Base-by-base conservation (phyloP, 2,888 invertebrate genomes). In the Pheosia gnoma region DNA sequence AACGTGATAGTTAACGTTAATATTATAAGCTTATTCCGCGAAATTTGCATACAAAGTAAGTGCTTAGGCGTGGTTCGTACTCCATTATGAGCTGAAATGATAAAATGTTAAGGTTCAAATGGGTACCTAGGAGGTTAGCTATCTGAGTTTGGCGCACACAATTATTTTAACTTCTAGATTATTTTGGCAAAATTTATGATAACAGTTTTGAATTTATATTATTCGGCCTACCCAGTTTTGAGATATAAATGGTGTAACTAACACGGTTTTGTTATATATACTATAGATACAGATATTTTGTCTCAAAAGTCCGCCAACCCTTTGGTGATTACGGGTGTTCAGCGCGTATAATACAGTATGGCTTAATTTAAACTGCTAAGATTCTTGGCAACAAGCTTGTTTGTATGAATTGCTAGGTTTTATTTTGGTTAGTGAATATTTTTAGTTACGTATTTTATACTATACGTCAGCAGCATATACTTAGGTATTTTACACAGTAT, bases 381-480 rank as follows among this genome's bases (percentile, higher is more conserved):
- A 87, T 89, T 91, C 90, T 91, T 91, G 91, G 90, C 90, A 88
- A 78, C 77, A 70, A 78, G 78, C 76, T 84, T 83, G 77, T 80
- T 79, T 83, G 77, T 71, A 75, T 71, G 67, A 66, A 66, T 68
- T 67, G 72, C 71, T 74, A 74, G 8, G 8, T 43, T 43, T 7
- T 43, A 43, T 43, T 43, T 43, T n/a, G n/a, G n/a, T n/a, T n/a
- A n/a, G n/a, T n/a, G n/a, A n/a, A n/a, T n/a, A n/a, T n/a, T n/a
- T n/a, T n/a, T n/a, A n/a, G n/a, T n/a, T n/a, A n/a, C n/a, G n/a
- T n/a, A n/a, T n/a, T n/a, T n/a, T n/a, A n/a, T n/a, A n/a, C n/a
- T n/a, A n/a, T n/a, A n/a, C n/a, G n/a, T n/a, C n/a, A n/a, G n/a
- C n/a, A n/a, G n/a, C n/a, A n/a, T n/a, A n/a, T n/a, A n/a, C n/a